phyloP scores from a whole-genome alignment of 2,888 invertebrate genomes.

The Netelia melanura region DNA sequence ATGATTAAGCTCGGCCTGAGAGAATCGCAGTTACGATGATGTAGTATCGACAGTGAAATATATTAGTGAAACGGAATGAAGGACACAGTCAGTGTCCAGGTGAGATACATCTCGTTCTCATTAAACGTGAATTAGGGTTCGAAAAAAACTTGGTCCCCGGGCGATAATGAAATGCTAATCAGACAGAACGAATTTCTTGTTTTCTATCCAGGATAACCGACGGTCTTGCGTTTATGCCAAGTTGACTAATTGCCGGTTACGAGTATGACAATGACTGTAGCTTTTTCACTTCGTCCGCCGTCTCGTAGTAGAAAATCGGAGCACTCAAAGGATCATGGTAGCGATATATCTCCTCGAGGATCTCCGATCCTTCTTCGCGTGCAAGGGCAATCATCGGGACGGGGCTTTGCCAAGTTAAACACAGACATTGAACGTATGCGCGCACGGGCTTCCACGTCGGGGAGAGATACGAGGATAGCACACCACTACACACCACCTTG shows the following conservation, averaged over 20 bases:
- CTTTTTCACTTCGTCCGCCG: background rate
- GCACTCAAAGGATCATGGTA: constrained; percentile 60
- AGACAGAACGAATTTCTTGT: background rate
- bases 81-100: constrained; percentile 51
- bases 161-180: background rate
- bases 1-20: constrained; percentile 54
- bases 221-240: background rate
- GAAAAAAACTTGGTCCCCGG: background rate
- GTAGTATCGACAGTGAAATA: constrained; percentile 14
- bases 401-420: constrained; percentile 52
- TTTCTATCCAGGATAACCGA: background rate
- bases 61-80: constrained; percentile 4
- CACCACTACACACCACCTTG: no score
- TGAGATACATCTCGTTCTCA: background rate
- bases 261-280: constrained; percentile 46
- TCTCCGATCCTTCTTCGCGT: constrained; percentile 38
- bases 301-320: constrained; percentile 48
- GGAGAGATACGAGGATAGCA: background rate
- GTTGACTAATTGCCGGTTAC: constrained; percentile 25
- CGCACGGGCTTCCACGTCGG: constrained; percentile 4
- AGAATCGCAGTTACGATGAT: constrained; percentile 58
- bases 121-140: background rate
- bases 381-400: constrained; percentile 52
- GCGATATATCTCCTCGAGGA: constrained; percentile 41
- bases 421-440: constrained; percentile 57